Evolutionary conservation across 2,797 vertebrate genomes (phyloP).

Genomic region (Myoxocephalus aenaeus): DNA sequence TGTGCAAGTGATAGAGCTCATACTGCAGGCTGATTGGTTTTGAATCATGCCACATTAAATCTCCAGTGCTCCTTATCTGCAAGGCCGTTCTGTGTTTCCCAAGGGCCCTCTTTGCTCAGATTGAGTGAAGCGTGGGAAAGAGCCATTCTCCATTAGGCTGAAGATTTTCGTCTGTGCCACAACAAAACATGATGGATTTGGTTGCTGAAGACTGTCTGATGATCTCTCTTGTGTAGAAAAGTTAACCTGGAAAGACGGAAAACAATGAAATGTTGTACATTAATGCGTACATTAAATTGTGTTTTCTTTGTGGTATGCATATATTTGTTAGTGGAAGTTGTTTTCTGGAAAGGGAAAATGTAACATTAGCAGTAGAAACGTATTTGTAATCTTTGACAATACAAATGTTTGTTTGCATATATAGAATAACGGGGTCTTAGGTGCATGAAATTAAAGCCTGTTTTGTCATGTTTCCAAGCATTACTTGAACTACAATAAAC

Average conservation of each 20-base stretch:
- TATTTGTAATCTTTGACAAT: no score
- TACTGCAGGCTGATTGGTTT: constrained; percentile 23
- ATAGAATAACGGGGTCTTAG: no score
- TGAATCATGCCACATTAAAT: constrained; percentile 19
- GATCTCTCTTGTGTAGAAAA: constrained; percentile 87
- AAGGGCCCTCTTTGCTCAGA: constrained; percentile 76
- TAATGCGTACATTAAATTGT: no score
- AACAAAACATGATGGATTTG: constrained; percentile 83
- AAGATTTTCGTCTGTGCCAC: constrained; percentile 88
- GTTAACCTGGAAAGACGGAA: constrained; percentile 84
- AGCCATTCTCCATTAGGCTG: constrained; percentile 89
- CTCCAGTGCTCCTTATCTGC: constrained; percentile 26
- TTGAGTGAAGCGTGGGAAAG: constrained; percentile 87
- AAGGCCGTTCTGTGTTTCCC: constrained; percentile 30
- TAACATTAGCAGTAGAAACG: no score
- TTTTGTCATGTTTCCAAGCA: no score
- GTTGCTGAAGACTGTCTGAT: constrained; percentile 85
- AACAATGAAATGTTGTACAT: background rate
- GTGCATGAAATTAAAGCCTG: no score
- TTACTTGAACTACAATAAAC: no score
- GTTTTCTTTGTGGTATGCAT: no score
- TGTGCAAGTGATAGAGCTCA: constrained; percentile 19
- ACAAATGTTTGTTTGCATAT: no score
- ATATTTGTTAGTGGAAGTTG: no score
- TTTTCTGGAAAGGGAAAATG: no score